Evolutionary conservation across 2,113 vertebrate species (phyloP), one percentile per base, ranked within the genome.

Genomic region (Cryptotis parvus): DNA sequence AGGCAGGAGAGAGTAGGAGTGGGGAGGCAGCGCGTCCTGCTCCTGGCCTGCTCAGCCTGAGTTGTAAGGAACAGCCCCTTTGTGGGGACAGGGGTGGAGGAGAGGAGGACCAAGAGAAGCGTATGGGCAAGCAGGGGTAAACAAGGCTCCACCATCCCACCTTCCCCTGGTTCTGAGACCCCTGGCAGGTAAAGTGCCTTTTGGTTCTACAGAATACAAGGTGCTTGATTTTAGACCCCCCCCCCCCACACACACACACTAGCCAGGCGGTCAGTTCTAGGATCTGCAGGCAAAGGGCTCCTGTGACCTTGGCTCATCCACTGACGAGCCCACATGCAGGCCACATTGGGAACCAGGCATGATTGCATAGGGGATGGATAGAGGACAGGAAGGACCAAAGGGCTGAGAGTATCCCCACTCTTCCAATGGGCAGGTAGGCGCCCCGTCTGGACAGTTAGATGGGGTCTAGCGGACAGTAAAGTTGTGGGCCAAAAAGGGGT

Each of bases 91-190:
- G 12, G 12, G 31, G 68, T 3, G 6, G 11, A 31, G 14, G 14
- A 27, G 49, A 37, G 6, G 3, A 41, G 61, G 66, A 37, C 22
- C 0, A 2, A 4, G 3, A 9, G 7, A 27, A 5, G 31, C 10
- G 1, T 14, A 3, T 1, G 27, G 41, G 14, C 6, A 4, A 18
- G 55, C 9, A 31, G 37, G 73, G 26, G 11, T 12, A 16, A 27
- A 18, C 1, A 3, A 18, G 80, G 5, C 11, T 4, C 26, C 0
- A 0, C 1, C 1, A 18, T 22, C 27, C 37, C 6, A 20, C 1
- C 76, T 66, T 9, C 2, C 3, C 39, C 73, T 20, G 89, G 35
- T 29, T 61, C 37, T 43, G n/a, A 26, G 68, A 58, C 37, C 26
- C 16, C 52, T 18, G 24, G 15, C 0, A 0, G 11, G 43, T 33